These are phyloP conservation scores for Platalea minor DNA, from an alignment of 2,797 vertebrate species.

Conservation along the genomic window DNA sequence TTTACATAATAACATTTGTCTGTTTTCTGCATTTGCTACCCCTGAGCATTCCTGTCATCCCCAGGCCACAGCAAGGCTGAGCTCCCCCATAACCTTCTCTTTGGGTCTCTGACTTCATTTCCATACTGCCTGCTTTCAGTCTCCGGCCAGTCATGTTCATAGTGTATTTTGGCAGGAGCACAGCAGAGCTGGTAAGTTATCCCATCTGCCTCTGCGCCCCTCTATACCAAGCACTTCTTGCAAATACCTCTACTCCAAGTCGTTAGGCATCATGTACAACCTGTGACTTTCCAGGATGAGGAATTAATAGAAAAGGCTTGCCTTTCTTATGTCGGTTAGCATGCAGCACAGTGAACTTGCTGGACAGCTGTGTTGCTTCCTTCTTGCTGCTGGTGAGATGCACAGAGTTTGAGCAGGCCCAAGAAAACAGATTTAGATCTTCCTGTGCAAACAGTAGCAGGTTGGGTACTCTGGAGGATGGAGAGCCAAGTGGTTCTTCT, in stretches of 20 bases:
- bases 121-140: background rate
- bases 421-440: background rate
- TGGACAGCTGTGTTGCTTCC: background rate
- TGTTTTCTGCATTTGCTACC: background rate
- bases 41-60: background rate
- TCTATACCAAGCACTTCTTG: background rate
- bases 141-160: background rate
- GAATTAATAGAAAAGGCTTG: background rate
- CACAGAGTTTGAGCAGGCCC: background rate
- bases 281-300: background rate
- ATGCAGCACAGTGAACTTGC: background rate
- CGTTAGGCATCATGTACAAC: background rate
- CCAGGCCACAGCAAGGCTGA: background rate
- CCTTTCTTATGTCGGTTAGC: background rate
- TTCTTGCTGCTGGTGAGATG: background rate
- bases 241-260: background rate
- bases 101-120: background rate
- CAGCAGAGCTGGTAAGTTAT: background rate
- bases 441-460: background rate
- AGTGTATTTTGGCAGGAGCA: background rate
- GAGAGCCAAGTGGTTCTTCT: background rate
- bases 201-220: background rate
- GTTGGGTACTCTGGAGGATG: accelerated
- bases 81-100: background rate
- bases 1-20: background rate